These are phyloP conservation scores for Cheirogaleus medius DNA, from an alignment of 2,113 vertebrate genomes.

Conservation along the genomic window DNA sequence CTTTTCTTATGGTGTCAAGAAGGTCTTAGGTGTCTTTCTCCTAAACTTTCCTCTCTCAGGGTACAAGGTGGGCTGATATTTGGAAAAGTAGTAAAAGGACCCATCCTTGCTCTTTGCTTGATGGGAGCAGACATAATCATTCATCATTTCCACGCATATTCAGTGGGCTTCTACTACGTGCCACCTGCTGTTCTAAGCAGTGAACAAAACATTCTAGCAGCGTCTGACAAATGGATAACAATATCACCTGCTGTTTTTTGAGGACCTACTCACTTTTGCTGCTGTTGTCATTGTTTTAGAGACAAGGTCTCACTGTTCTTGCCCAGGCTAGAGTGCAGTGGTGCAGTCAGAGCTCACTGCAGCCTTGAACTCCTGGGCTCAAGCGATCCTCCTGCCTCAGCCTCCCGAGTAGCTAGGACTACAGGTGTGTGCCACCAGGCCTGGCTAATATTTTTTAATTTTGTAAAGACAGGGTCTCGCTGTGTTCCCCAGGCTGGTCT, in stretches of 20 bases:
- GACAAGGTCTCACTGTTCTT: no score
- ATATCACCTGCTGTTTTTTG: not conserved
- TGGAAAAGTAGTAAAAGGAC: not conserved
- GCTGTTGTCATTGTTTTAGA: no score
- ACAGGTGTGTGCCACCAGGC: no score
- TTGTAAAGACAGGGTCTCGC: no score
- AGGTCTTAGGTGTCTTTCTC: not conserved
- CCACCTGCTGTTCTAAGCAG: not conserved
- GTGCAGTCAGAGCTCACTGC: no score
- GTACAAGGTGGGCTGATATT: not conserved
- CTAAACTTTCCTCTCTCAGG: not conserved
- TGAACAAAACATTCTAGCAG: not conserved
- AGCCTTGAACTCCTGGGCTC: no score
- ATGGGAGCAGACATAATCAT: not conserved
- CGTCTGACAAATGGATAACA: not conserved
- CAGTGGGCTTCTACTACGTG: not conserved
- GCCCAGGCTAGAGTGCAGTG: no score
- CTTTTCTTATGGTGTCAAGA: not conserved
- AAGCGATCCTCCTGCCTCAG: no score
- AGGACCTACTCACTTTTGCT: not conserved
- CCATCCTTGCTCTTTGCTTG: not conserved
- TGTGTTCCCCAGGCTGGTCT: no score
- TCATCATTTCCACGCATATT: constrained; percentile 12
- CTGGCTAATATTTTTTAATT: no score
- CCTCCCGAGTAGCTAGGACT: no score